These are phyloP conservation scores for Artibeus lituratus DNA, from an alignment of 2,797 vertebrate species.

Conservation along the genomic window DNA sequence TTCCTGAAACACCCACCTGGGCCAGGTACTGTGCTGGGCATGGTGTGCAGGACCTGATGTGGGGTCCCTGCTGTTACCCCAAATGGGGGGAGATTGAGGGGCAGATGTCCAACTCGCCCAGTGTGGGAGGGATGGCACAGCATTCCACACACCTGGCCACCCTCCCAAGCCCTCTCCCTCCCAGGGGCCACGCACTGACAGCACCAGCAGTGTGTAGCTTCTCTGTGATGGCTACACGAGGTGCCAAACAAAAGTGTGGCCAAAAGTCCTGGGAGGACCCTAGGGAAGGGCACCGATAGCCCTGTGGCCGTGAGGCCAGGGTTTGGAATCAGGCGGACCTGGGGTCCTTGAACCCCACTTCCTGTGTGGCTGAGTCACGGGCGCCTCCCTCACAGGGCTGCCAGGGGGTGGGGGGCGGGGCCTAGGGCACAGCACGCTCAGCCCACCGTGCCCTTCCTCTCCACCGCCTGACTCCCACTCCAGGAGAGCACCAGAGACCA, in stretches of 20 bases:
- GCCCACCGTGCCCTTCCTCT: not conserved
- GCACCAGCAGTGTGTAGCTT: not conserved
- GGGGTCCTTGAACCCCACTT: not conserved
- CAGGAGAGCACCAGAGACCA: not conserved
- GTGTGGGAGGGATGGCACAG: not conserved
- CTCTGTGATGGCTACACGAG: not conserved
- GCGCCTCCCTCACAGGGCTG: not conserved
- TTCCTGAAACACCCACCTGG: not conserved
- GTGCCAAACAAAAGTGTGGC: not conserved
- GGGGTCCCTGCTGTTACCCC: not conserved
- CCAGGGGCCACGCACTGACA: not conserved
- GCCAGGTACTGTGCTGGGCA: not conserved
- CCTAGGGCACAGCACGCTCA: not conserved
- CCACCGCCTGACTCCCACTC: not conserved
- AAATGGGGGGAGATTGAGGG: not conserved
- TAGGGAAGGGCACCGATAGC: not conserved
- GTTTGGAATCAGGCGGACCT: not conserved
- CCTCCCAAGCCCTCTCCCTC: not conserved
- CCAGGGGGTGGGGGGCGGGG: not conserved
- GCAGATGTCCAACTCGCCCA: not conserved
- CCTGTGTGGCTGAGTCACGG: not conserved
- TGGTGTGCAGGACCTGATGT: not conserved
- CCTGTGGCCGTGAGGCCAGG: not conserved
- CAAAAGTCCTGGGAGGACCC: not conserved
- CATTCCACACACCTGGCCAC: not conserved